Evolutionary conservation across 2,113 vertebrate species (phyloP).

Genomic region (Rafetus swinhoei): DNA sequence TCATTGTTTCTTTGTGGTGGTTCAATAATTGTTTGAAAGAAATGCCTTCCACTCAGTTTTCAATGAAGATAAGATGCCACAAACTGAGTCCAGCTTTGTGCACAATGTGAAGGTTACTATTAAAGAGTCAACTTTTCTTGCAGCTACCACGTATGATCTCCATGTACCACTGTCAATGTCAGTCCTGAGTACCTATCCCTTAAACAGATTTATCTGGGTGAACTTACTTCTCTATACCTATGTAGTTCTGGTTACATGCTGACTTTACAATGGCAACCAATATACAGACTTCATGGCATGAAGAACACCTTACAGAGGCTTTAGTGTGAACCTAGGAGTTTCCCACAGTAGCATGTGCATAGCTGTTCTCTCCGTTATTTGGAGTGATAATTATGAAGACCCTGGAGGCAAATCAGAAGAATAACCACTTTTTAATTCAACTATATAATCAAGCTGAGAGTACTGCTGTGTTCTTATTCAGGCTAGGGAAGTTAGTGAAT

Average conservation of each 20-base stretch:
- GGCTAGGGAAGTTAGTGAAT: neutral
- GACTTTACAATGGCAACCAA: neutral
- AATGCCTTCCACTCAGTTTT: neutral
- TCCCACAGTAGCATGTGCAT: slow-evolving; percentile 15
- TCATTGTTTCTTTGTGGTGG: neutral
- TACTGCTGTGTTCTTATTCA: neutral
- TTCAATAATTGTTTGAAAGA: neutral
- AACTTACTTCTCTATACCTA: neutral
- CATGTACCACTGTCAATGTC: neutral
- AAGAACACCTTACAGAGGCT: neutral
- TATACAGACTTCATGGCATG: neutral
- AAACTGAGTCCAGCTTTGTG: neutral
- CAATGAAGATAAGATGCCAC: neutral
- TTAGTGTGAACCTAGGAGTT: neutral
- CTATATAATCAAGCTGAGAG: neutral
- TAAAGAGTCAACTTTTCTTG: neutral
- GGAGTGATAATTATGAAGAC: slow-evolving; percentile 7
- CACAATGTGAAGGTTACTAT: neutral
- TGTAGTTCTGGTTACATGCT: neutral
- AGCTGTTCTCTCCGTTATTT: slow-evolving; percentile 30
- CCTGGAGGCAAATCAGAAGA: slow-evolving; percentile 39
- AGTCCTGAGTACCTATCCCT: no score
- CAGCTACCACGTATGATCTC: neutral
- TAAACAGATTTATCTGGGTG: no score
- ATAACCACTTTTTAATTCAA: neutral